phyloP scores from a whole-genome alignment of 2,888 invertebrate genomes.

The Thereva nobilitata region DNA sequence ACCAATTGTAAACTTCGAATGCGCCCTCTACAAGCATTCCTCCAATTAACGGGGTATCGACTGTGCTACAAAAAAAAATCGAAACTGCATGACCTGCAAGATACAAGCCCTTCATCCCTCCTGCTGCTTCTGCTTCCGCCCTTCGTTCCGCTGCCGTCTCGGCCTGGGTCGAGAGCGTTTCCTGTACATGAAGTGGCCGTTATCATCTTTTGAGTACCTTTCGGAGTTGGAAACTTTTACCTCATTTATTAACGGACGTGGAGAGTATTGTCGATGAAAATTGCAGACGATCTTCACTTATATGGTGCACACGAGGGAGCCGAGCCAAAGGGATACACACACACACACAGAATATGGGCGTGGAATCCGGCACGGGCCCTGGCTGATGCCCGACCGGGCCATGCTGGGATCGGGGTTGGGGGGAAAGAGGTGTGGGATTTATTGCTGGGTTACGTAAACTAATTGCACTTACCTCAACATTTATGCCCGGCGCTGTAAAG shows the following conservation, averaged over 20 bases:
- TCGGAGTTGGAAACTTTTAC: conserved; percentile 2
- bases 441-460: conserved; percentile 28
- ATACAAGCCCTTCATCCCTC: no score
- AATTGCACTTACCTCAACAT: conserved; percentile 73
- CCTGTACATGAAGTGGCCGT: conserved; percentile 29
- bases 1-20: conserved; percentile 26
- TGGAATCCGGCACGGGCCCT: neutral
- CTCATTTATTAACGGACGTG: conserved; percentile 4
- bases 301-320: no score
- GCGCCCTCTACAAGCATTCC: neutral
- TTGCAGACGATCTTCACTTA: no score
- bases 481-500: conserved; percentile 72
- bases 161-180: conserved; percentile 17
- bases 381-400: neutral
- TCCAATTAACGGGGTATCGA: no score
- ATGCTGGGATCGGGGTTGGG: neutral
- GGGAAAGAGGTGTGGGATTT: conserved; percentile 5
- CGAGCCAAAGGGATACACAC: no score
- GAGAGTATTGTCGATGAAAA: no score
- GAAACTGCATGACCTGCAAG: no score
- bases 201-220: conserved; percentile 29
- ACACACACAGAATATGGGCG: no score
- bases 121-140: no score
- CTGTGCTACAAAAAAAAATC: no score
- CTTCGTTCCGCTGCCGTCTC: neutral